Evolutionary conservation across 2,888 invertebrate genomes (phyloP).

Genomic region (Polydrusus pterygomalis): DNA sequence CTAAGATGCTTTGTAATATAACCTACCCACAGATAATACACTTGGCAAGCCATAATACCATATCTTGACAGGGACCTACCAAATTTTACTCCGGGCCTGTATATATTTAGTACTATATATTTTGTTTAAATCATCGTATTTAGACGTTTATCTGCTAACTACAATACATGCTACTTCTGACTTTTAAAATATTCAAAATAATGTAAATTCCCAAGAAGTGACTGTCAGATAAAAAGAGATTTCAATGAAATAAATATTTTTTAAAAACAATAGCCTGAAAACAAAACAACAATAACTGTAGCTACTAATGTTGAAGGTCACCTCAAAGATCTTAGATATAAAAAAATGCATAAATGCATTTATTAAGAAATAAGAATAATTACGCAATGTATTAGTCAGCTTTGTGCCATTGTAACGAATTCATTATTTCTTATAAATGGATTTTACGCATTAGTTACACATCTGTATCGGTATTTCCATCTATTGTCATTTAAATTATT

Average conservation of each 20-base stretch:
- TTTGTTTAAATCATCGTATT: constrained; percentile 3
- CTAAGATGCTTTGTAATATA: no score
- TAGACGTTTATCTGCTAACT: neutral
- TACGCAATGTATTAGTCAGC: constrained; percentile 65
- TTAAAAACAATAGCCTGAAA: constrained; percentile 62
- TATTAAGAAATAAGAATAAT: constrained; percentile 64
- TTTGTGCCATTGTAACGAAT: constrained; percentile 28
- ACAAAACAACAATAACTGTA: constrained; percentile 60
- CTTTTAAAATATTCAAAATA: constrained; percentile 26
- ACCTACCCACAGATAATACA: no score
- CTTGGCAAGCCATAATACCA: no score
- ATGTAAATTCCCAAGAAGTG: constrained; percentile 35
- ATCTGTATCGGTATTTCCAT: constrained; percentile 1
- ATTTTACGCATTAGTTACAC: constrained; percentile 13
- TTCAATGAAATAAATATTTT: constrained; percentile 36
- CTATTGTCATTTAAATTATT: neutral
- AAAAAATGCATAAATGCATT: constrained; percentile 65
- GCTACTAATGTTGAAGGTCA: constrained; percentile 64
- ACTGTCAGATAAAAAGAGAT: constrained; percentile 33
- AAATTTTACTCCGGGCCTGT: no score
- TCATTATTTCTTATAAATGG: constrained; percentile 7
- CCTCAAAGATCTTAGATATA: constrained; percentile 42
- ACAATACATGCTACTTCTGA: constrained; percentile 13
- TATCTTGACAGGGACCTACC: no score
- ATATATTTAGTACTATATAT: neutral